Percentiles rank a stretch among this genome's conserved stretches.
These are phyloP conservation scores for Eurystomus glaucurus DNA, from an alignment of 2,797 vertebrate genomes.

Conservation along the genomic window DNA sequence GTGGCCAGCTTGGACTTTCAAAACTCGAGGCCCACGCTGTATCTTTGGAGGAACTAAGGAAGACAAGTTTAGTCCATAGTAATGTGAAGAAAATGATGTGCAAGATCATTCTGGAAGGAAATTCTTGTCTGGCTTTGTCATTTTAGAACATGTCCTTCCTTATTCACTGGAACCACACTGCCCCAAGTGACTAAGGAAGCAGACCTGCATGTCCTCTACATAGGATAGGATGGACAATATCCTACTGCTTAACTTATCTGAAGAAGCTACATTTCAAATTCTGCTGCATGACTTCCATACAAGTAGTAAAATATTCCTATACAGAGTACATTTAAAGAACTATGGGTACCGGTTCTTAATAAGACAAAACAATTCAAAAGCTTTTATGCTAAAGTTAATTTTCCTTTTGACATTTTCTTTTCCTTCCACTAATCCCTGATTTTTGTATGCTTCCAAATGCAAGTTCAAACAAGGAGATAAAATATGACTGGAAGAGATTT, in stretches of 20 bases:
- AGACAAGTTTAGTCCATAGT: background rate
- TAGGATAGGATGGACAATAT: background rate
- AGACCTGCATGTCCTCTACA: background rate
- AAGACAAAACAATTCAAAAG: conserved; percentile 31
- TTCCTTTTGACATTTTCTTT: conserved; percentile 42
- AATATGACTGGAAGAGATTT: background rate
- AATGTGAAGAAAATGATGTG: accelerated
- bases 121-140: background rate
- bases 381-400: conserved; percentile 28
- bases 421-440: conserved; percentile 44
- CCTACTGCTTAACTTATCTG: background rate
- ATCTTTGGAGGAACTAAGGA: conserved; percentile 92
- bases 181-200: background rate
- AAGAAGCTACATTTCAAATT: background rate
- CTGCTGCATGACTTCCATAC: background rate
- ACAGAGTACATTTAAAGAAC: background rate
- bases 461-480: conserved; percentile 29
- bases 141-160: background rate
- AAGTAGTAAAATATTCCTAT: background rate
- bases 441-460: background rate
- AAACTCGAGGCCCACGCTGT: conserved; percentile 87
- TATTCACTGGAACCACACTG: background rate
- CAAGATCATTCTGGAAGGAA: background rate
- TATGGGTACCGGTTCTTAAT: background rate
- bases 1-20: conserved; percentile 90